These are phyloP conservation scores for Lepeophtheirus salmonis DNA, from an alignment of 1,140 invertebrate genomes.

Conservation along the genomic window DNA sequence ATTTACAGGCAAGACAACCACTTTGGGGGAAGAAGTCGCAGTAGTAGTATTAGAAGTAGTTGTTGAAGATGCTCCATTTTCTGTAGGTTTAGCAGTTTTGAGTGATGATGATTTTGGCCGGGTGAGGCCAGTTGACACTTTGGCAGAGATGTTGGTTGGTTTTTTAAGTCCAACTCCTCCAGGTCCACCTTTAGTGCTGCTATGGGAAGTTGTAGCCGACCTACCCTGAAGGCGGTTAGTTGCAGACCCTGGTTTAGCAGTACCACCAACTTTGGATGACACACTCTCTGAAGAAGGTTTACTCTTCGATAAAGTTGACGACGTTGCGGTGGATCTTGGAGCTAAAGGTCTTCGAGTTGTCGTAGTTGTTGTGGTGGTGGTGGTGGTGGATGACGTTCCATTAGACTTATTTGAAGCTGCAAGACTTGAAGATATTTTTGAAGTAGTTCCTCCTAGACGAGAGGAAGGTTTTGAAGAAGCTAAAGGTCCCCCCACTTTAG, in stretches of 20 bases:
- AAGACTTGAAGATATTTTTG: not conserved
- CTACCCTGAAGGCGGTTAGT: not conserved
- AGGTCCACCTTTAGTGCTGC: not conserved
- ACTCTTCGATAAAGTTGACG: too few relatives aligned
- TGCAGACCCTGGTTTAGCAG: not conserved
- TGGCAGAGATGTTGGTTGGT: not conserved
- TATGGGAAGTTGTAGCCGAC: not conserved
- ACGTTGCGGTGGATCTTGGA: too few relatives aligned
- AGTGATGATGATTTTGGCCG: not conserved
- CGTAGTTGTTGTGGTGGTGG: not conserved
- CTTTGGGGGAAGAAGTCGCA: not conserved
- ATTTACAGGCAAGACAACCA: not conserved
- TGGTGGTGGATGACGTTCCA: not conserved
- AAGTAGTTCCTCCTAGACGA: not conserved
- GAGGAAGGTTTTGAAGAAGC: too few relatives aligned
- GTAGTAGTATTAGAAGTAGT: not conserved
- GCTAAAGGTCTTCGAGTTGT: not conserved
- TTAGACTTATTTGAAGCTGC: not conserved
- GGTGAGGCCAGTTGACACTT: not conserved
- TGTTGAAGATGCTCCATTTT: not conserved
- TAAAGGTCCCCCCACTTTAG: not conserved
- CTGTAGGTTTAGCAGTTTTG: conserved; percentile 2
- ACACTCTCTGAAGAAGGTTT: not conserved
- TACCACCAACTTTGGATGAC: not conserved
- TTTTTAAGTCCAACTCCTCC: not conserved